Base-by-base conservation (phyloP, 2,888 invertebrate genomes). In the Cyaniris semiargus region DNA sequence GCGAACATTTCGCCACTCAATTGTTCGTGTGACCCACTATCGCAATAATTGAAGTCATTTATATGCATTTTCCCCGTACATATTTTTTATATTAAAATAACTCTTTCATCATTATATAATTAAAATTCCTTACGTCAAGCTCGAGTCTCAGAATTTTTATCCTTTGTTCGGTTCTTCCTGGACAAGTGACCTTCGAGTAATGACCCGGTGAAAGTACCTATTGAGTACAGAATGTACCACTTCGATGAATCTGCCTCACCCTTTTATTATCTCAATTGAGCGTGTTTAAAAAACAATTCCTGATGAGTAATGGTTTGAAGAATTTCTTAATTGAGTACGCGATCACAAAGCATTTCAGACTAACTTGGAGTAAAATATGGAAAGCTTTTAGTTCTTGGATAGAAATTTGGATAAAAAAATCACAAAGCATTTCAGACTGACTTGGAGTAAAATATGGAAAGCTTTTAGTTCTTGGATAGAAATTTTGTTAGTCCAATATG, bases 201-300 rank as follows among this genome's bases (percentile, higher is more conserved):
- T 31, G 66, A 27, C 13, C 66, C 10, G 7, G 66, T 66, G 66
- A 66, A 66, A 66, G 66, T 66, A 21, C 15, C 53, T 53, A 60
- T 60, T 60, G 23, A 58, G 58, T 58, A 21, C 53, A 21, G 7
- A n/a, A 56, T 56, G 56, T 56, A 56, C 56, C 56, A 21, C 58
- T 23, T 23, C 60, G 66, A 66, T 66, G 66, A 66, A 31, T 66
- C 27, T 66, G 66, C 66, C 27, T 66, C 27, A 27, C 66, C 66
- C 27, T 27, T 7, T 66, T 18, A 27, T 66, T 66, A 66, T 27
- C 66, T 66, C 27, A 31, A 66, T 66, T 27, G 66, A 31, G 27
- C 66, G 15, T 66, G 13, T 66, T 66, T 66, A 66, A 66, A 66
- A 66, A 66, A 66, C 66, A 66, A 66, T 66, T 27, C 18, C 15